Evolutionary conservation across 2,797 vertebrate species (phyloP).

Genomic region (Lacerta bilineata): DNA sequence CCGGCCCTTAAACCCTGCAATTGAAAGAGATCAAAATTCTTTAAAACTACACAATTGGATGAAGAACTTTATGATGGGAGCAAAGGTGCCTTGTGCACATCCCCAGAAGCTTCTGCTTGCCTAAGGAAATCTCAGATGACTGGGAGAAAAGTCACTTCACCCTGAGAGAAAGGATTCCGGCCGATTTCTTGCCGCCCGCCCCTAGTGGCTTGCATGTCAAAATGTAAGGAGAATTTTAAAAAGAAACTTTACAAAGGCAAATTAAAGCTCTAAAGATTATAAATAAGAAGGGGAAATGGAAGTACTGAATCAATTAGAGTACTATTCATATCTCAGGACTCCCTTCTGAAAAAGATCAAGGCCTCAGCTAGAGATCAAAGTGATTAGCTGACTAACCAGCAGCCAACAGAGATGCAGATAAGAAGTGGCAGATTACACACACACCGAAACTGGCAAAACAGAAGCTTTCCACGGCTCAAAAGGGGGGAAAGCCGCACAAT

Average conservation of each 20-base stretch:
- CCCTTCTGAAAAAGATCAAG: conserved; percentile 64
- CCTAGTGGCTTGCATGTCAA: conserved; percentile 28
- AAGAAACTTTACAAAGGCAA: conserved; percentile 35
- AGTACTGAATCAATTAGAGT: conserved; percentile 56
- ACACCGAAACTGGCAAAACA: conserved; percentile 48
- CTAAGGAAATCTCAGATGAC: conserved; percentile 30
- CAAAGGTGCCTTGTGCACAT: background rate
- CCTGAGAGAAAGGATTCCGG: conserved; percentile 22
- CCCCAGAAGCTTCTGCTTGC: conserved; percentile 19
- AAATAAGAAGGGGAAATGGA: conserved; percentile 49
- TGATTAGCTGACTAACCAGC: conserved; percentile 56
- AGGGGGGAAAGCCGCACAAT: conserved; percentile 53
- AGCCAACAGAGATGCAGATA: conserved; percentile 48
- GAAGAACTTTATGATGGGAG: conserved; percentile 2
- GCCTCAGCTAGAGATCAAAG: conserved; percentile 54
- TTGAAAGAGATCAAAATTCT: conserved; percentile 21
- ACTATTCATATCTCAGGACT: conserved; percentile 50
- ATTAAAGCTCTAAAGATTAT: conserved; percentile 36
- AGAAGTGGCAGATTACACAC: conserved; percentile 30
- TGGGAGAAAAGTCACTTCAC: conserved; percentile 20
- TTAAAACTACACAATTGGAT: conserved; percentile 24
- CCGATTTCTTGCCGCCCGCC: background rate
- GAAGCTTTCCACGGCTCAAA: conserved; percentile 43
- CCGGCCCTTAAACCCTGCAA: conserved; percentile 6
- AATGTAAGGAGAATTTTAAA: conserved; percentile 33